Base-by-base conservation (phyloP, 2,113 vertebrate species). In the Muntiacus muntjak region DNA sequence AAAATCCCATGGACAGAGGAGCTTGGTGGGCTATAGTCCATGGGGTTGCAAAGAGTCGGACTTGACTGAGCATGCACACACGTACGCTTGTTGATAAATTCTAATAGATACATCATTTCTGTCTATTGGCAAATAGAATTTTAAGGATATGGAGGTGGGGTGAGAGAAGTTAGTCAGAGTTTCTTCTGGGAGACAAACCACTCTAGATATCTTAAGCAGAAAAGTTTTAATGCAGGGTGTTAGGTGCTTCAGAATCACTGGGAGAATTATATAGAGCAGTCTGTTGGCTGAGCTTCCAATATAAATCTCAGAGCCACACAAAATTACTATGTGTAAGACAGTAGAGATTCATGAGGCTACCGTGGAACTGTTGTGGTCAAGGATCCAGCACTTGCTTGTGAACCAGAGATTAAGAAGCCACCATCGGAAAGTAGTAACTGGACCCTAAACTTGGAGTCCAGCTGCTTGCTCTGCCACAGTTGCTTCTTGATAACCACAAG, bases 131-230 rank as follows among this genome's bases (percentile, higher is more conserved):
- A 60, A 54, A 76, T 25, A 54, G n/a, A 79, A 89, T 6, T 93
- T 25, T 96, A 64, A 89, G 55, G 10, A 43, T 25, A 6, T 10
- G 21, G 47, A 88, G 85, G 81, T 40, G 1, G 36, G 11, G 21
- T 50, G 4, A 52, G 19, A 74, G 67, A 74, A 23, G 19, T 96
- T 86, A 67, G 17, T 57, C 23, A 71, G 50, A 4, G 2, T 79
- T 95, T 89, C 55, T 45, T 79, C 21, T 43, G 47, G 74, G 16
- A 55, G 94, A 62, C 8, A 86, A 82, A 45, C 11, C n/a, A 33
- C 7, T 88, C 6, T n/a, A 84, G 26, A 7, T 82, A 85, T 60
- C 87, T 96, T 84, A 83, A 78, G 28, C 15, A 78, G 52, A 89
- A 85, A 28, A 4, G 2, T 81, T 79, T 89, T 78, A 89, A 52